Evolutionary conservation across 2,888 invertebrate species (phyloP).

Genomic region (Tuberolachnus salignus): DNA sequence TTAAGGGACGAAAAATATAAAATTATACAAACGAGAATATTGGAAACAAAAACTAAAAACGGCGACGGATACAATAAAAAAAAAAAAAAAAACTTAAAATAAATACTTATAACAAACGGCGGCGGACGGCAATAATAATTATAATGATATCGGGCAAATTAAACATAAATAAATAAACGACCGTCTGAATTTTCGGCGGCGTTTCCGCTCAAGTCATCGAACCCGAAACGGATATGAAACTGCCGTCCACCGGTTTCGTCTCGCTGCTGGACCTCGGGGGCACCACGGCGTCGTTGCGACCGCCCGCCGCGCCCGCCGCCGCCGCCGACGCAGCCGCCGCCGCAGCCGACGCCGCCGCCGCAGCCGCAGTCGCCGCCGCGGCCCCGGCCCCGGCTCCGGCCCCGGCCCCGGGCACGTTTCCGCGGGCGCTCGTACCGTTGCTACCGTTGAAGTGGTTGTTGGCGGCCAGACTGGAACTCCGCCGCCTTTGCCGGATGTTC

Average conservation of each 20-base stretch:
- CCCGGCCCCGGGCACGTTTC: background rate
- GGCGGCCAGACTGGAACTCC: constrained; percentile 58
- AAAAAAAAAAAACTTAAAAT: no score
- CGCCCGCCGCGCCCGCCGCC: background rate
- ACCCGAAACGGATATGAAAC: constrained; percentile 49
- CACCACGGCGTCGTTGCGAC: constrained; percentile 52
- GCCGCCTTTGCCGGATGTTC: constrained; percentile 48
- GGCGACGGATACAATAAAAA: no score
- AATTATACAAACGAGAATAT: no score
- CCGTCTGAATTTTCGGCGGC: no score
- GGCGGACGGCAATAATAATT: no score
- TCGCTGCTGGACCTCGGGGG: constrained; percentile 60
- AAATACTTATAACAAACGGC: no score
- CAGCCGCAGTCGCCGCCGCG: constrained; percentile 8
- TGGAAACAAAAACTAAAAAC: no score
- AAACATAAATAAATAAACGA: no score
- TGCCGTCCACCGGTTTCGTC: constrained; percentile 59
- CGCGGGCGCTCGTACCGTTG: constrained; percentile 48
- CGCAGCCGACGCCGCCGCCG: constrained; percentile 4
- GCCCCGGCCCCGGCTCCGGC: constrained; percentile 14
- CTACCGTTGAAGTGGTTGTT: constrained; percentile 59
- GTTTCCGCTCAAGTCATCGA: constrained; percentile 59
- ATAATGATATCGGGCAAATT: no score
- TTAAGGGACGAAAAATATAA: no score
- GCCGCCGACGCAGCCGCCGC: constrained; percentile 13